Evolutionary conservation across 2,113 vertebrate species (phyloP), one percentile per base, ranked within the genome.

Genomic region (Nanorana parkeri): DNA sequence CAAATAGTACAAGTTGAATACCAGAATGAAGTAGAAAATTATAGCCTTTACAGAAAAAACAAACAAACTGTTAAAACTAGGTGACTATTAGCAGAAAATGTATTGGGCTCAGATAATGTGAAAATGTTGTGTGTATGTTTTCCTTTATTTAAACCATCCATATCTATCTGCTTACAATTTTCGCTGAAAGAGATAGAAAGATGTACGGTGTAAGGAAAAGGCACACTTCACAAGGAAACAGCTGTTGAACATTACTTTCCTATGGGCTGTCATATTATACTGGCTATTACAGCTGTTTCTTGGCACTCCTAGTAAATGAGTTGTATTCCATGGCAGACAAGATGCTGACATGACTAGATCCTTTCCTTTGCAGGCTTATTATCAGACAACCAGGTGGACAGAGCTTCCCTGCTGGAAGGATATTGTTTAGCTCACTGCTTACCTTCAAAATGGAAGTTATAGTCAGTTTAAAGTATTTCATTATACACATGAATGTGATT

Each of bases 291-390:
- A 87, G 85, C 86, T 85, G 81, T 82, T 87, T 88, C 83, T 85
- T 91, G 90, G 90, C 87, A 90, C 84, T 54, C 26, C n/a, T 81
- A 85, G 58, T 81, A 79, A 79, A n/a, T 76, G 82, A 86, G 84
- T 88, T 90, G 0, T 52, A 2, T 66, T 87, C 81, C 87, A 83
- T 84, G 84, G 77, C n/a, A 1, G 54, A 64, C 83, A 87, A 86
- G 86, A 89, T 89, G 91, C 92, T 92, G 91, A 94, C 90, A 85
- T 54, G 75, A 86, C 87, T 87, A 82, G 88, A 90, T 89, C 86
- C 78, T 80, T 83, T 88, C 89, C 90, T 86, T 87, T 88, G 80
- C 86, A 87, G 86, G 80, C 87, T 81, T 75, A 84, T 32, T 76
- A 15, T 3, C 86, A 75, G 4, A 0, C 61, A 84, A 87, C 89